These are phyloP conservation scores for Xyrauchen texanus DNA, from an alignment of 2,113 vertebrate species.

Conservation along the genomic window DNA sequence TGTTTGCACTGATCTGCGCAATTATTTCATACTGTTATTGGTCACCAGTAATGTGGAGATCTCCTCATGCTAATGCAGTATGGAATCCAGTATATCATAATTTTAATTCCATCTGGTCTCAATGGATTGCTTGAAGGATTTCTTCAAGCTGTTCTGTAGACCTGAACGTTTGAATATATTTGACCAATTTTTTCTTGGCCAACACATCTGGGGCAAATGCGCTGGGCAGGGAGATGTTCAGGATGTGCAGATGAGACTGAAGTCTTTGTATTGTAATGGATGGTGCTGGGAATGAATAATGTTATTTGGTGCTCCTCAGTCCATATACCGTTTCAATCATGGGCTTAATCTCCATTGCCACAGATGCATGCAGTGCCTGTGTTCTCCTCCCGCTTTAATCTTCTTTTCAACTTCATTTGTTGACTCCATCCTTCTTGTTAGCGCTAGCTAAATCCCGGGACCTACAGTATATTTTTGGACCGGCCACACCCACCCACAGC, in stretches of 20 bases:
- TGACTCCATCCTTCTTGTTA: background rate
- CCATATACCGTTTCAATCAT: background rate
- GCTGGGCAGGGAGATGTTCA: background rate
- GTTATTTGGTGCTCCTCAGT: background rate
- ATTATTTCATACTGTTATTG: background rate
- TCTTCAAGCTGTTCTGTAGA: slow-evolving; percentile 32
- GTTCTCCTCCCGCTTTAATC: background rate
- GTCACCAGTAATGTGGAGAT: background rate
- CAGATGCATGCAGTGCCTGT: background rate
- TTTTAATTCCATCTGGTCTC: slow-evolving; percentile 38
- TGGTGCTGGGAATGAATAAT: background rate
- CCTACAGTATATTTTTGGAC: background rate
- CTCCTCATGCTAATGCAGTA: slow-evolving; percentile 34
- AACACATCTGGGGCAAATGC: background rate
- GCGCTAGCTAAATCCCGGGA: background rate
- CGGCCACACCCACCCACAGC: background rate
- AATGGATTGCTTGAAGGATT: slow-evolving; percentile 33
- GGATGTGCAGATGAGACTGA: background rate
- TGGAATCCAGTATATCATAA: slow-evolving; percentile 39
- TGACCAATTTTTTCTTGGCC: background rate
- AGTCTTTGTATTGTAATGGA: too few species aligned
- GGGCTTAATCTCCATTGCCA: slow-evolving; percentile 15
- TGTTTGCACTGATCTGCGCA: background rate
- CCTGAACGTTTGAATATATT: slow-evolving; percentile 6
- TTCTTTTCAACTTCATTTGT: background rate